phyloP scores from a whole-genome alignment of 2,888 invertebrate genomes.

The Oligia latruncula region DNA sequence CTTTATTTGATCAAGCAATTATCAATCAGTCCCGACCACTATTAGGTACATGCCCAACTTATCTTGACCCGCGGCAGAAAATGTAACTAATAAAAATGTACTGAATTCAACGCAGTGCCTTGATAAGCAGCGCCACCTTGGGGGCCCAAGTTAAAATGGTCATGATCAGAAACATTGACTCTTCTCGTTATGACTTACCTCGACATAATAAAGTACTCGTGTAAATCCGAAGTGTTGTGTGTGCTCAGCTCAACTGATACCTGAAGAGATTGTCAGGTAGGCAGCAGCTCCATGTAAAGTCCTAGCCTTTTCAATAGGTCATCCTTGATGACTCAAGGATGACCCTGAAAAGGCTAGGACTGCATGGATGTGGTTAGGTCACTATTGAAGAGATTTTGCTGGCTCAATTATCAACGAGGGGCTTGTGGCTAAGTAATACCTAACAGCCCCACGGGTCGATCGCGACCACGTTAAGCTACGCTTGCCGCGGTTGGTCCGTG shows the following conservation, averaged over 20 bases:
- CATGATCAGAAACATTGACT: neutral
- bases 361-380: no score
- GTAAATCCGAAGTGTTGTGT: neutral
- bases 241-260: neutral
- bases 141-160: neutral
- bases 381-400: neutral
- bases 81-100: constrained; percentile 1
- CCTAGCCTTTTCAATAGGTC: no score
- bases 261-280: neutral
- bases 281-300: neutral
- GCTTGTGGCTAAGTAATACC: no score
- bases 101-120: neutral
- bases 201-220: neutral
- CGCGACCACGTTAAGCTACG: no score
- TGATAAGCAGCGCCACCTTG: constrained; percentile 9
- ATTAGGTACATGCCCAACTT: neutral
- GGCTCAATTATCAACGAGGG: neutral
- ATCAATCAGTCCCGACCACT: neutral
- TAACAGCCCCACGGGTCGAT: no score
- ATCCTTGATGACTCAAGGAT: no score
- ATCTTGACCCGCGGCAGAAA: constrained; percentile 3
- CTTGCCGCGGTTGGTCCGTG: no score
- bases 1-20: constrained; percentile 28
- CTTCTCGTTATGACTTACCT: neutral
- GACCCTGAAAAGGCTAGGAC: no score